Base-by-base conservation (phyloP, 2,113 vertebrate genomes). In the Oriolus oriolus region DNA sequence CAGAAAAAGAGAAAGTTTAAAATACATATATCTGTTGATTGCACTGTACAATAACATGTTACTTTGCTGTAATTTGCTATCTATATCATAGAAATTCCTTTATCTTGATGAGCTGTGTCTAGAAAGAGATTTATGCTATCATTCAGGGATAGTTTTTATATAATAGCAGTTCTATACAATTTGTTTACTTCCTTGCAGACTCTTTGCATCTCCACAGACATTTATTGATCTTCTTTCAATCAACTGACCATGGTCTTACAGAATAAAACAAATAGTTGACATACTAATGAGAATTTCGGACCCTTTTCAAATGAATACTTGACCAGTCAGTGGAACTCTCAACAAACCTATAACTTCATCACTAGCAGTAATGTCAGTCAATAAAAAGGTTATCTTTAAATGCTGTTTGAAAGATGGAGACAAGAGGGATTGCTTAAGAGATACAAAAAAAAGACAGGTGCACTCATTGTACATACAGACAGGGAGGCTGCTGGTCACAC, bases 181-280 rank as follows among this genome's bases (percentile, higher is more conserved):
- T 74, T 66, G 8, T 50, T 82, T 92, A 52, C 77, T 84, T 92
- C 33, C 49, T 84, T 95, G 23, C 4, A 89, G 90, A 75, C 8
- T 74, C 35, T 78, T 75, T 54, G 45, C 22, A 78, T 16, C 84
- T 60, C 57, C 75, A 80, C 20, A 68, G 61, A 44, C 26, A 31
- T 84, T 93, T 89, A 94, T 84, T 82, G 88, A 95, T 91, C 60
- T 85, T 86, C 52, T 87, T 95, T 93, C 74, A 82, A 82, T 95
- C 88, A 71, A 9, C 9, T 78, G 76, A 84, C 79, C 37, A 19
- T 0, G 5, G 11, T 53, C 18, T 90, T 65, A 68, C 12, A 87
- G 56, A 83, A 79, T 27, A 94, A 24, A 42, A 69, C 41, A 75
- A 94, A 84, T 24, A 81, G n/a, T 73, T n/a, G 52, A 84, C 18